These are phyloP conservation scores for Cylas formicarius DNA, from an alignment of 1,140 invertebrate species.

Conservation along the genomic window DNA sequence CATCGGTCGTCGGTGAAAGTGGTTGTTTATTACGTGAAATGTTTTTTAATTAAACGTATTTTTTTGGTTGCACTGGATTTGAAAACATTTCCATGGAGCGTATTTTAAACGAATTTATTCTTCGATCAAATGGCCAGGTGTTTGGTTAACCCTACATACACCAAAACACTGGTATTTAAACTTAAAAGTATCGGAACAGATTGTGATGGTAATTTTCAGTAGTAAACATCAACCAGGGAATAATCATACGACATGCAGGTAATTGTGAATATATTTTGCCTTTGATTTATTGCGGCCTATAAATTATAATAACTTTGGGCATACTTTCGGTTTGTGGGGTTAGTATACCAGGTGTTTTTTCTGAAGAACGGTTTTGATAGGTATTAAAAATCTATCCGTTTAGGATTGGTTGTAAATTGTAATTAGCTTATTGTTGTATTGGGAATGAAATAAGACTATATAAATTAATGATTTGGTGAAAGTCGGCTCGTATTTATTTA, in stretches of 20 bases:
- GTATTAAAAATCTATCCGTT: too few species aligned
- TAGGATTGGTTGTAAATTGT: too few species aligned
- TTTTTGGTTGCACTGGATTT: slow-evolving; percentile 16
- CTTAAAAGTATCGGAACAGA: slow-evolving; percentile 24
- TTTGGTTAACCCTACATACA: slow-evolving; percentile 33
- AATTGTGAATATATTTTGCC: slow-evolving; percentile 25
- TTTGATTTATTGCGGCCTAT: slow-evolving; percentile 23
- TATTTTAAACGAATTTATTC: slow-evolving; percentile 32
- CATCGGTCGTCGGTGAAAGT: slow-evolving; percentile 30
- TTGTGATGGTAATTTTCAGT: slow-evolving; percentile 41
- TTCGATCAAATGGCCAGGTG: slow-evolving; percentile 37
- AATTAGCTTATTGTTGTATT: too few species aligned
- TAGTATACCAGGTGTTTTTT: background rate
- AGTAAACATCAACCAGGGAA: slow-evolving; percentile 28
- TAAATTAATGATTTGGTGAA: too few species aligned
- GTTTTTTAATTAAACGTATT: slow-evolving; percentile 16
- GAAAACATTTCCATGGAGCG: slow-evolving; percentile 20
- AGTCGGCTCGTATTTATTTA: too few species aligned
- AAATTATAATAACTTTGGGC: slow-evolving; percentile 21
- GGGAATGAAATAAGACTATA: background rate
- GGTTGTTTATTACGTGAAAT: slow-evolving; percentile 22
- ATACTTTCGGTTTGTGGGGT: slow-evolving; percentile 6
- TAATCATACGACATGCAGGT: slow-evolving; percentile 43
- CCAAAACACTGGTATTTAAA: slow-evolving; percentile 27
- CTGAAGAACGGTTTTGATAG: background rate